A percentile compares a stretch with the other conserved stretches of the same genome.
Evolutionary conservation across 2,113 vertebrate genomes (phyloP).

Genomic region (Pteruthius melanotis): DNA sequence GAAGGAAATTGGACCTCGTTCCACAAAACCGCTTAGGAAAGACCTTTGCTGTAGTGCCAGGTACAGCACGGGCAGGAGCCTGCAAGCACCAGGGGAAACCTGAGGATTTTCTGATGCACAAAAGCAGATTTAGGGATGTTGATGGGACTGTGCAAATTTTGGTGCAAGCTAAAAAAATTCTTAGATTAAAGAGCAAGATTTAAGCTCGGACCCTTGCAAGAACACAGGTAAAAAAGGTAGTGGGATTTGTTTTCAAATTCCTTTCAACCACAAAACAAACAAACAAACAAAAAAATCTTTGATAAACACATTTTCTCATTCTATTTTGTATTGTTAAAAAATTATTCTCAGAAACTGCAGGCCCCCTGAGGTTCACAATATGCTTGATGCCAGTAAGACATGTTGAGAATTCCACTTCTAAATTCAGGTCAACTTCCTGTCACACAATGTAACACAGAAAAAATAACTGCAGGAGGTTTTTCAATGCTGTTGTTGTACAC

Average conservation of each 20-base stretch:
- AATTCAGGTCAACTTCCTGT: background rate
- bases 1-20: rapidly evolving
- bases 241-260: background rate
- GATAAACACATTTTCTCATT: background rate
- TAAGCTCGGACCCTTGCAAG: background rate
- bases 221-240: background rate
- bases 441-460: background rate
- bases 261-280: background rate
- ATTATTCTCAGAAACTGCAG: background rate
- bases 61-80: background rate
- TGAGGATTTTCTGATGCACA: background rate
- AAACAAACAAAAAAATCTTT: background rate
- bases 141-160: background rate
- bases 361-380: background rate
- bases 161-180: background rate
- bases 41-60: background rate
- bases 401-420: background rate
- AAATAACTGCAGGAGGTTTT: background rate
- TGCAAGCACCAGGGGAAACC: background rate
- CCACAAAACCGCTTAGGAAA: background rate
- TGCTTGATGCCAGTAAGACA: background rate
- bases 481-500: background rate
- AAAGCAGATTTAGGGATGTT: background rate
- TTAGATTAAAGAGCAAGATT: background rate
- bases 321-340: background rate